Conservation (phyloP, 2,113 vertebrate species). For the Eclectus roratus region DNA sequence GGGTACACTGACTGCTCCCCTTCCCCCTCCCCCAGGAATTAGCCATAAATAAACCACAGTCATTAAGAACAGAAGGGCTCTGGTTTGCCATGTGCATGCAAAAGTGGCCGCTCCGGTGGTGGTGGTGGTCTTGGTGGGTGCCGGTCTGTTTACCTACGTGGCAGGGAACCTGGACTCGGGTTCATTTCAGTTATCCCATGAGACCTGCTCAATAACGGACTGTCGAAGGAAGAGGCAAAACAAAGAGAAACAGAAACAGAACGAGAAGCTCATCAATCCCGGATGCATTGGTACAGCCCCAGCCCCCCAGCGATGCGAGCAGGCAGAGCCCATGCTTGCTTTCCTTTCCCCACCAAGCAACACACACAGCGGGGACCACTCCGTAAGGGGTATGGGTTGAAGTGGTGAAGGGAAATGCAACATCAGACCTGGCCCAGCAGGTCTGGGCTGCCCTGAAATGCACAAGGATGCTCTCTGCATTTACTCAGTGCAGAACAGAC, state of each 20-base stretch:
- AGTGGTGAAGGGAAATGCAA: neutral
- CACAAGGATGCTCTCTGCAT: neutral
- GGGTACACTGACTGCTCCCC: neutral
- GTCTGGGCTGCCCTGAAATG: neutral
- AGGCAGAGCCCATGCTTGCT: neutral
- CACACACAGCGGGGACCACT: neutral
- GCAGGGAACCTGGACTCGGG: constrained; percentile 82
- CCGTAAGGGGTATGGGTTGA: neutral
- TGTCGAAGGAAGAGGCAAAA: constrained; percentile 82
- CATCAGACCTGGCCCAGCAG: neutral
- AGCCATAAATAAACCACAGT: neutral
- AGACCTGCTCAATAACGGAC: constrained; percentile 97
- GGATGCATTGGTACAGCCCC: neutral
- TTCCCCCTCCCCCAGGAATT: neutral
- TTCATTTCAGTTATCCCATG: constrained; percentile 95
- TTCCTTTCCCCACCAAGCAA: neutral
- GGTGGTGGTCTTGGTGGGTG: constrained; percentile 7
- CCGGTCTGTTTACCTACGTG: constrained; percentile 86
- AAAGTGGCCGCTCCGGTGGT: neutral
- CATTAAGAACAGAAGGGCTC: constrained; percentile 9
- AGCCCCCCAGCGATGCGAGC: neutral
- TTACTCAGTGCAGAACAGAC: neutral
- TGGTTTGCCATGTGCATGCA: constrained; percentile 72
- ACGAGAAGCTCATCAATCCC: constrained; percentile 71
- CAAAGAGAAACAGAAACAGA: constrained; percentile 65